Conservation (phyloP, 2,113 vertebrate genomes). For the Typhlomys cinereus region DNA sequence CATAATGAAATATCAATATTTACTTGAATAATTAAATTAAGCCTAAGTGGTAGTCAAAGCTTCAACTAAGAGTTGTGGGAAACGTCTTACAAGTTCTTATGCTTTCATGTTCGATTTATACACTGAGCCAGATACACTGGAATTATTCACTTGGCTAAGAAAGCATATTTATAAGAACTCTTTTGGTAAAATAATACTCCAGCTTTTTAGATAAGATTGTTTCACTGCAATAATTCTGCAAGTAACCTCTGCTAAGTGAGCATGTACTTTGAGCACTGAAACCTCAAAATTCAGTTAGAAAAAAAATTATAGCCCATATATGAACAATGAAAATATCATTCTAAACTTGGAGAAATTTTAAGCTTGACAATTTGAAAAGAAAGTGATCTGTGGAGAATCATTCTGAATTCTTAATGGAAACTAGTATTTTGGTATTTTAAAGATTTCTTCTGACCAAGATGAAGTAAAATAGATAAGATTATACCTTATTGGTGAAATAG, state of each 20-base stretch:
- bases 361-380: background rate
- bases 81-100: conserved; percentile 37
- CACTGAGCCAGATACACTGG: conserved; percentile 28
- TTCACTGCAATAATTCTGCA: background rate
- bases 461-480: background rate
- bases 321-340: background rate
- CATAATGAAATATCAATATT: conserved; percentile 3
- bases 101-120: conserved; percentile 63
- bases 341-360: conserved; percentile 15
- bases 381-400: background rate
- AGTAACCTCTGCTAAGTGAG: background rate
- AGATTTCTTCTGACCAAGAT: background rate
- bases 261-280: background rate
- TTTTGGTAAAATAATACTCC: conserved; percentile 11
- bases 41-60: conserved; percentile 32
- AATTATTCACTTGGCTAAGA: conserved; percentile 54
- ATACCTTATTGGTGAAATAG: background rate
- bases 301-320: background rate
- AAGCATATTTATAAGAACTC: conserved; percentile 61
- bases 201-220: conserved; percentile 34
- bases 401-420: background rate
- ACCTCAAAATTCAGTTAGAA: background rate
- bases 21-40: conserved; percentile 60
- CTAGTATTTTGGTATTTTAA: background rate
- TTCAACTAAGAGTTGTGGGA: conserved; percentile 31